Conservation (phyloP, 2,797 vertebrate species). For the Propithecus deckenii region DNA sequence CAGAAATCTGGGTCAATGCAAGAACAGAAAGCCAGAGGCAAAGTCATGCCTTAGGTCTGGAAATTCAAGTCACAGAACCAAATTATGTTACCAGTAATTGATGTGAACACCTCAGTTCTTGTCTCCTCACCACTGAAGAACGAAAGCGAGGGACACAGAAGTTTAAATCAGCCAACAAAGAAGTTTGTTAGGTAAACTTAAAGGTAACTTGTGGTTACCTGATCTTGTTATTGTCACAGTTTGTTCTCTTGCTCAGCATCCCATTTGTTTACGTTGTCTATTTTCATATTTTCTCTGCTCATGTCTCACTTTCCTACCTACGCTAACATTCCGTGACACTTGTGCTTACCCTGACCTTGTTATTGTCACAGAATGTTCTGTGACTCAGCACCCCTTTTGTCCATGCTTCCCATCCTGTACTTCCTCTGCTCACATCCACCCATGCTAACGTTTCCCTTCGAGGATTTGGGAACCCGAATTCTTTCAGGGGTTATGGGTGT, state of each 20-base stretch:
- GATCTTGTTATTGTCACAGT: not conserved
- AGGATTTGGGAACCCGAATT: not conserved
- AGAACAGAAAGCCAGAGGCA: not conserved
- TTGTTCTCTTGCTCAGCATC: not conserved
- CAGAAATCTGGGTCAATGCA: not conserved
- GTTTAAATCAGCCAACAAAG: not conserved
- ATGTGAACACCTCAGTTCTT: not conserved
- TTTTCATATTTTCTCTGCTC: not conserved
- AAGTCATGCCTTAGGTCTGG: not conserved
- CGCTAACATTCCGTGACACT: not conserved
- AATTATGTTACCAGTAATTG: not conserved
- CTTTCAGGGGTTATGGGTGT: not conserved
- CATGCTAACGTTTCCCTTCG: not conserved
- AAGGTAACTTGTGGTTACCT: not conserved
- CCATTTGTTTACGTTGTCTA: not conserved
- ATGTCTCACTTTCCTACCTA: not conserved
- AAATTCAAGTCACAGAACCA: not conserved
- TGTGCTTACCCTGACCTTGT: not conserved
- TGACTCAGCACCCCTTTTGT: not conserved
- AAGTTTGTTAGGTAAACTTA: not conserved
- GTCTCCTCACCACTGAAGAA: not conserved
- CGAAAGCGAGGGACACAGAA: not conserved
- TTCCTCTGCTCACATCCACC: not conserved
- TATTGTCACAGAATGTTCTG: not conserved
- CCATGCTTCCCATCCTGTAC: fast-evolving